These are phyloP conservation scores for Hestina assimilis DNA, from an alignment of 1,140 invertebrate species.

Conservation along the genomic window DNA sequence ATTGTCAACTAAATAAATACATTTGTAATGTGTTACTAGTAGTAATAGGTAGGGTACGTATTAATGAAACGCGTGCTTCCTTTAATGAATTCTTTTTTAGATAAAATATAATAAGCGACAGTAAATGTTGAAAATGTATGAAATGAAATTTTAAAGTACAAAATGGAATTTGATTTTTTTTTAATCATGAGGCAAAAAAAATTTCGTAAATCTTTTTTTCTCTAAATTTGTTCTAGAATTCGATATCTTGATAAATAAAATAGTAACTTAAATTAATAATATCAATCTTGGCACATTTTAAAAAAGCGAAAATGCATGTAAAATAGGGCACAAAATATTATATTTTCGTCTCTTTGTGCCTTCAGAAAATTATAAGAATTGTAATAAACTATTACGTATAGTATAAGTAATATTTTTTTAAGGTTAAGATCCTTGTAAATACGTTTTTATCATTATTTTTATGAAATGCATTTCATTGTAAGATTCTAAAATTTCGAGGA, in stretches of 20 bases:
- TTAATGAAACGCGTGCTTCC: constrained; percentile 68
- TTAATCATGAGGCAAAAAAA: not conserved
- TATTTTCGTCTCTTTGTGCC: constrained; percentile 46
- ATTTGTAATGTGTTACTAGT: constrained; percentile 50
- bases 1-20: constrained; percentile 21
- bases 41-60: constrained; percentile 46
- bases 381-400: constrained; percentile 61
- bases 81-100: constrained; percentile 55
- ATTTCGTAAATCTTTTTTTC: not conserved
- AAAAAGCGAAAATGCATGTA: constrained; percentile 22
- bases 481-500: constrained; percentile 63
- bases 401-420: constrained; percentile 40
- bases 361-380: constrained; percentile 45
- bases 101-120: constrained; percentile 36
- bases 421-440: constrained; percentile 56
- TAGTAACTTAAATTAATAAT: not conserved
- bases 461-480: constrained; percentile 76
- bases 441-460: constrained; percentile 70
- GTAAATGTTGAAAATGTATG: constrained; percentile 1
- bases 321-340: constrained; percentile 40
- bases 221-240: no score
- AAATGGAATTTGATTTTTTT: constrained; percentile 18
- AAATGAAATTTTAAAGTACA: constrained; percentile 27
- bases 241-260: no score
- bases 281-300: constrained; percentile 24